Evolutionary conservation across 2,113 vertebrate genomes (phyloP).

Genomic region (Zapornia atra): DNA sequence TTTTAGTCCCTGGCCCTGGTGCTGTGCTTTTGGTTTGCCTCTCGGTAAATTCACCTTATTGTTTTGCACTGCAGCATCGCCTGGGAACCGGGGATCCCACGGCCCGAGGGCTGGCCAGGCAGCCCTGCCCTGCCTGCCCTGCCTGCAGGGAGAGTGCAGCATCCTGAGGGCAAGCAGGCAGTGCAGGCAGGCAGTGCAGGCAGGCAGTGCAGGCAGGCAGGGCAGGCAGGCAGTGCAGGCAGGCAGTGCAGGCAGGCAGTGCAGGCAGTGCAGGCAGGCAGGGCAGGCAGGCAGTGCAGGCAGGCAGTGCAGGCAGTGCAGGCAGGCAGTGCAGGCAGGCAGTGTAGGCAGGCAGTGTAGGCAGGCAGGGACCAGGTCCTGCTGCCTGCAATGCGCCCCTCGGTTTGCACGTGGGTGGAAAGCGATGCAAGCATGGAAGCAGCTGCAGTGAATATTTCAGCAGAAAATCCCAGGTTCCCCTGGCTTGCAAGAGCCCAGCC

Average conservation of each 20-base stretch:
- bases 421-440: neutral
- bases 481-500: slow-evolving; percentile 60
- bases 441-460: slow-evolving; percentile 52
- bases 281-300: neutral
- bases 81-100: neutral
- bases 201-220: neutral
- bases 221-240: neutral
- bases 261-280: neutral
- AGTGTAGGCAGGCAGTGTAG: neutral
- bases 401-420: accelerated
- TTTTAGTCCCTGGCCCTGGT: neutral
- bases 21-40: neutral
- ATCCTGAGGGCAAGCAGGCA: neutral
- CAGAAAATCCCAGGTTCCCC: neutral
- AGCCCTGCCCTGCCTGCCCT: neutral
- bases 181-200: neutral
- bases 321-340: neutral
- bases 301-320: neutral
- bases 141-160: neutral
- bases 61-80: neutral
- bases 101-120: neutral
- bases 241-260: neutral
- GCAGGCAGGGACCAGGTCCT: neutral
- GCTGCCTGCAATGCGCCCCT: neutral
- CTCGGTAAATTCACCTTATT: neutral